Percentiles rank a stretch among this genome's conserved stretches.
Evolutionary conservation across 2,113 vertebrate genomes (phyloP).

Genomic region (Eublepharis macularius): DNA sequence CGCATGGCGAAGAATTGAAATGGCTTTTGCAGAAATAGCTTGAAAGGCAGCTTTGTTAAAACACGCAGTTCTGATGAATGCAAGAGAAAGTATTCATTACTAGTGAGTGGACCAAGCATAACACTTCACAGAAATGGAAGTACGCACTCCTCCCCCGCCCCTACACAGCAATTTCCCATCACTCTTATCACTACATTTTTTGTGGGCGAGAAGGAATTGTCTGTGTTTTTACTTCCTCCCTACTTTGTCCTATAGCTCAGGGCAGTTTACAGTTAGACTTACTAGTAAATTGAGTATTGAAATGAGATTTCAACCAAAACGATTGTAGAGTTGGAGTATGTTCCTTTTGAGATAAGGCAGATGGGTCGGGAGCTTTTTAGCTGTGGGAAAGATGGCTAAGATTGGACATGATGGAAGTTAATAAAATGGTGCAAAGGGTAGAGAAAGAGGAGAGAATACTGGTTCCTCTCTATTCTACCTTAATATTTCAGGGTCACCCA

Average conservation of each 20-base stretch:
- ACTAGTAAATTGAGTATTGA: not conserved
- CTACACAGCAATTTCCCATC: not conserved
- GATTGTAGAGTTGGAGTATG: too few species aligned
- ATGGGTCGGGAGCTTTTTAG: not conserved
- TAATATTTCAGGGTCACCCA: too few species aligned
- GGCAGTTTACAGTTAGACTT: not conserved
- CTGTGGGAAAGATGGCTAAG: too few species aligned
- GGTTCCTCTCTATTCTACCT: too few species aligned
- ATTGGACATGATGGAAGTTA: too few species aligned
- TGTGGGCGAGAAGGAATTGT: not conserved
- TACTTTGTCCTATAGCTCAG: not conserved
- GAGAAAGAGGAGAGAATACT: too few species aligned
- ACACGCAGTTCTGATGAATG: not conserved
- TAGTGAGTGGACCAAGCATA: not conserved
- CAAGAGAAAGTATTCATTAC: not conserved
- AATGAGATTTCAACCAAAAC: not conserved
- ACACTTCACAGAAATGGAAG: not conserved
- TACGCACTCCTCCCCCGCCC: not conserved
- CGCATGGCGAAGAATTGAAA: not conserved
- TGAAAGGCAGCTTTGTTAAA: not conserved
- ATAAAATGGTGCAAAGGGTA: too few species aligned
- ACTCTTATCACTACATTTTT: not conserved
- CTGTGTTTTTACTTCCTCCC: not conserved
- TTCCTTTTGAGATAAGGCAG: not conserved
- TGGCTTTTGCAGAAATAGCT: rapidly evolving